Conservation (phyloP, 2,888 invertebrate species). For the Tenthredo scrophulariae region DNA sequence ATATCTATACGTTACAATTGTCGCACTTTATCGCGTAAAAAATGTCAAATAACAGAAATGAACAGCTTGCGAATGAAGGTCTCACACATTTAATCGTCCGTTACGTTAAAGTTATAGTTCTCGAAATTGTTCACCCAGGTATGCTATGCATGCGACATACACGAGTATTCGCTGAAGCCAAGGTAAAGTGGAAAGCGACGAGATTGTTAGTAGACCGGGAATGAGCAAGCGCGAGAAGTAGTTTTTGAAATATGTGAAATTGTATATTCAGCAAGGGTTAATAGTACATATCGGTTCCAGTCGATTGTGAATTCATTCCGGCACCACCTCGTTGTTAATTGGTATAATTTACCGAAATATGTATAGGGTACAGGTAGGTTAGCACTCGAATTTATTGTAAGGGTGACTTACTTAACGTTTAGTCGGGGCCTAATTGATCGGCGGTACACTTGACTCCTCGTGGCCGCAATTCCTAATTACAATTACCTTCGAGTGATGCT, state of each 20-base stretch:
- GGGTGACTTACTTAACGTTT: slow-evolving; percentile 78
- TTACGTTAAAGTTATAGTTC: background rate
- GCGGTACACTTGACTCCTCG: slow-evolving; percentile 76
- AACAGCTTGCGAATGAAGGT: background rate
- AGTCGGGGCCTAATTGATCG: slow-evolving; percentile 78
- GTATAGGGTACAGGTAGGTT: slow-evolving; percentile 1
- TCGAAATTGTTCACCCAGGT: background rate
- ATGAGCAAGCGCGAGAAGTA: background rate
- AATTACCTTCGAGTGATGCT: slow-evolving; percentile 79
- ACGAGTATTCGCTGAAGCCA: background rate
- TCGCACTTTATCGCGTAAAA: background rate
- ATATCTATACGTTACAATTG: background rate
- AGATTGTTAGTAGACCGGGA: background rate
- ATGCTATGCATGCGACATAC: background rate
- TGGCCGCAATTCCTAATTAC: slow-evolving; percentile 78
- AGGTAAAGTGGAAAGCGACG: background rate
- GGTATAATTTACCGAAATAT: background rate
- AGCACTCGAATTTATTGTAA: slow-evolving; percentile 58
- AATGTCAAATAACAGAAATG: background rate
- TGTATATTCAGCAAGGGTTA: background rate
- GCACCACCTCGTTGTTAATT: background rate
- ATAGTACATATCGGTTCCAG: background rate
- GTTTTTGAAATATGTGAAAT: background rate
- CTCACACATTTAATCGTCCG: background rate
- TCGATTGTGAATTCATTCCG: background rate